Evolutionary conservation across 2,888 invertebrate genomes (phyloP), one percentile per base, ranked within the genome.

Genomic region (Nymphalis polychloros): DNA sequence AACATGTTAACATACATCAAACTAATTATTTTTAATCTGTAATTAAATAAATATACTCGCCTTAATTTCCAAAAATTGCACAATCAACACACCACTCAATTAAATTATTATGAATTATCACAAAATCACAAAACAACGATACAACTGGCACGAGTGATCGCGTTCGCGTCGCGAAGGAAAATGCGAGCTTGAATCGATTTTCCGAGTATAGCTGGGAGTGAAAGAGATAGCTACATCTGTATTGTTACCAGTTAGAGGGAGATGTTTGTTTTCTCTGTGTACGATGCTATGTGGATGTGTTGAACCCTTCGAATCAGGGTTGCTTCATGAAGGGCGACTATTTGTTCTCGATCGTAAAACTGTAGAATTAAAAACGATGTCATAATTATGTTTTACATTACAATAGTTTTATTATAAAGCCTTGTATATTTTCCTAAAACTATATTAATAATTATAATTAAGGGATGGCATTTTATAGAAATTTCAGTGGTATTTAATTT

Each of bases 251-350:
- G 76, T 67, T 62, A 17, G 75, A 76, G 70, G 67, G 73, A 68
- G 77, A 73, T 63, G 66, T 57, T 68, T 50, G 70, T 69, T 68
- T 71, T 65, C 55, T 31, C 74, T 72, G 75, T 72, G 69, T 74
- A 65, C 74, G 68, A 64, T 71, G 72, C 74, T 76, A 71, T 69
- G 73, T 73, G 70, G 69, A 77, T 77, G 76, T 79, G 77, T 76
- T 81, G 79, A 79, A 79, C 82, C 79, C 82, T 78, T 75, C 55
- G 72, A 76, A 81, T 78, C 76, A 77, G 84, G 84, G 83, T 77
- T 78, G 78, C 71, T 77, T 76, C 73, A 66, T 57, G 72, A 72
- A 72, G 72, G 5, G 67, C 27, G 80, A 83, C 84, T 72, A 79
- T 62, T 67, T 71, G 72, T 76, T 73, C 59, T 70, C 67, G 74